Evolutionary conservation across 1,140 invertebrate genomes (phyloP).

Genomic region (Oreohelix idahoensis): DNA sequence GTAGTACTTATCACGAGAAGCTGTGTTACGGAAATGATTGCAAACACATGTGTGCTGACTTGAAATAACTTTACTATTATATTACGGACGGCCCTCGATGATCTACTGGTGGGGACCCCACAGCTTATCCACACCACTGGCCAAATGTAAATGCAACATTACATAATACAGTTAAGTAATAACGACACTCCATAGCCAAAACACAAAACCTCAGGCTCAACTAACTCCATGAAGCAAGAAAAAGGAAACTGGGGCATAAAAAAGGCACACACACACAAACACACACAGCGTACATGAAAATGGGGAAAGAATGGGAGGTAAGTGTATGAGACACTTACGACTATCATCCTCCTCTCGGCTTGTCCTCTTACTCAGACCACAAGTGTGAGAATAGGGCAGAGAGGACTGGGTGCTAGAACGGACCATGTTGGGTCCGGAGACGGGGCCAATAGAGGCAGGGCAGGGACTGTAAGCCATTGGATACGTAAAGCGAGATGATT

Average conservation of each 20-base stretch:
- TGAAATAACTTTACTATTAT: too few species aligned
- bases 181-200: neutral
- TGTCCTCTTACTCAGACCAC: slow-evolving; percentile 55
- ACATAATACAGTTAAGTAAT: too few species aligned
- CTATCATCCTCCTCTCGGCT: slow-evolving; percentile 63
- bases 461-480: slow-evolving; percentile 60
- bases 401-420: slow-evolving; percentile 65
- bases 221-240: neutral
- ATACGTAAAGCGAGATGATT: slow-evolving; percentile 69
- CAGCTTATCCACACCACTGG: too few species aligned
- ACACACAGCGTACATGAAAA: neutral
- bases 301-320: slow-evolving; percentile 7
- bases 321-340: slow-evolving; percentile 55
- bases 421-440: slow-evolving; percentile 58
- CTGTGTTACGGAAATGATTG: too few species aligned
- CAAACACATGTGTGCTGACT: too few species aligned
- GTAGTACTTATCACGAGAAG: too few species aligned
- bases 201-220: neutral
- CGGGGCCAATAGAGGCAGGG: slow-evolving; percentile 32
- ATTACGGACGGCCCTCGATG: too few species aligned
- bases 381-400: slow-evolving; percentile 54
- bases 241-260: neutral
- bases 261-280: neutral
- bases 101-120: too few species aligned
- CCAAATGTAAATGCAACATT: too few species aligned